phyloP scores from a whole-genome alignment of 2,888 invertebrate species.

The Sycophila texana region DNA sequence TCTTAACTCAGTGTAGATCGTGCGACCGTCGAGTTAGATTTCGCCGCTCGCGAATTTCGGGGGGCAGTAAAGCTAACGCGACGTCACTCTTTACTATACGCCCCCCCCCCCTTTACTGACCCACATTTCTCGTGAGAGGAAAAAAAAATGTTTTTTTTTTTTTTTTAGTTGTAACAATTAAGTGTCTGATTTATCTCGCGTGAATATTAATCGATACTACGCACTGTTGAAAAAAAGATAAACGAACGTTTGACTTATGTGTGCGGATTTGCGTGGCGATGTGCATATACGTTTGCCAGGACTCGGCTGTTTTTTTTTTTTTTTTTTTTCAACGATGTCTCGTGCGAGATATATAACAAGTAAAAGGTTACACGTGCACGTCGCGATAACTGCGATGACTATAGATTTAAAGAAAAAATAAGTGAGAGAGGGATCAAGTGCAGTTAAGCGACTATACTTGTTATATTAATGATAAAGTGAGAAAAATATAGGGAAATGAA shows the following conservation, averaged over 20 bases:
- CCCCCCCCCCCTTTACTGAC: too few relatives aligned
- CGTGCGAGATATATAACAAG: constrained; percentile 60
- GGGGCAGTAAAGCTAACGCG: background rate
- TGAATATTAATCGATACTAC: constrained; percentile 14
- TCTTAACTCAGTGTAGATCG: constrained; percentile 40
- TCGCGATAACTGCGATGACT: constrained; percentile 27
- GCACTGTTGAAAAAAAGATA: constrained; percentile 33
- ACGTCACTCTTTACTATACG: background rate
- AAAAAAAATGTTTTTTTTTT: too few relatives aligned
- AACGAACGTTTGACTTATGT: constrained; percentile 2
- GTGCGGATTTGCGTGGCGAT: background rate
- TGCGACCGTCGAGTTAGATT: constrained; percentile 12
- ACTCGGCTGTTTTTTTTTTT: constrained; percentile 17
- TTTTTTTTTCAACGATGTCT: constrained; percentile 15
- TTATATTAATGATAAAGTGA: constrained; percentile 64
- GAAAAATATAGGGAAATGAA: constrained; percentile 43
- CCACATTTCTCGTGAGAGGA: too few relatives aligned
- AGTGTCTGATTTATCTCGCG: constrained; percentile 60
- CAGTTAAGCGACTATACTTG: constrained; percentile 62
- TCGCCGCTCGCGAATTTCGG: constrained; percentile 19
- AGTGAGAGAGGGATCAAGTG: constrained; percentile 31
- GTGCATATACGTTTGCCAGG: constrained; percentile 5
- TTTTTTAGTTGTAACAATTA: constrained; percentile 25
- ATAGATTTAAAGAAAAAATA: constrained; percentile 21
- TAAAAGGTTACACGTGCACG: constrained; percentile 53